Conservation (phyloP, 2,797 vertebrate species). For the Oceanodroma leucorhoa region DNA sequence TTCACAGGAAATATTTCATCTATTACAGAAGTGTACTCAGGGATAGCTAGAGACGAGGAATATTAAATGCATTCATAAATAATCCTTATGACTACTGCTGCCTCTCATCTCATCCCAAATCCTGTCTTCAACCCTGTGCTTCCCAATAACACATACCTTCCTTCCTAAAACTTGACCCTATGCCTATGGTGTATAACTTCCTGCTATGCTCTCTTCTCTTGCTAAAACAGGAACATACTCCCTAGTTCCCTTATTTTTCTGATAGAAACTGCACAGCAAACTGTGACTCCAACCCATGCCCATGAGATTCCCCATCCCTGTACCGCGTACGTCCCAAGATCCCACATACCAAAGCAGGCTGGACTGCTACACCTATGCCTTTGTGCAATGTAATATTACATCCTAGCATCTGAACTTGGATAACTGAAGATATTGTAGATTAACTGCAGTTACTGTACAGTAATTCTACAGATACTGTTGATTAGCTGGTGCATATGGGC, state of each 20-base stretch:
- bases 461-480: not conserved
- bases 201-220: not conserved
- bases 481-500: not conserved
- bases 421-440: not conserved
- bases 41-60: not conserved
- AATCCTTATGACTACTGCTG: not conserved
- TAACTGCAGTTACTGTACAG: not conserved
- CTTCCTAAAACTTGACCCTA: not conserved
- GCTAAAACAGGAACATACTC: not conserved
- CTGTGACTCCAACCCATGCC: accelerated
- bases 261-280: not conserved
- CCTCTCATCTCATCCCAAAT: not conserved
- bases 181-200: not conserved
- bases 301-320: not conserved
- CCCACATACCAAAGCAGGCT: not conserved
- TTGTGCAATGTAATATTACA: not conserved
- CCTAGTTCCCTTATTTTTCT: not conserved
- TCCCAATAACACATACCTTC: not conserved
- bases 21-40: not conserved
- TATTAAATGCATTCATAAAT: not conserved
- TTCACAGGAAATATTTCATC: not conserved
- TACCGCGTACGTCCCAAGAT: not conserved
- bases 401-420: not conserved
- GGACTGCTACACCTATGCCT: not conserved
- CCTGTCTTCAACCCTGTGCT: not conserved